Percentiles rank a stretch among this genome's conserved stretches.
phyloP scores from a whole-genome alignment of 2,113 vertebrate species.

The Paratilapia polleni region DNA sequence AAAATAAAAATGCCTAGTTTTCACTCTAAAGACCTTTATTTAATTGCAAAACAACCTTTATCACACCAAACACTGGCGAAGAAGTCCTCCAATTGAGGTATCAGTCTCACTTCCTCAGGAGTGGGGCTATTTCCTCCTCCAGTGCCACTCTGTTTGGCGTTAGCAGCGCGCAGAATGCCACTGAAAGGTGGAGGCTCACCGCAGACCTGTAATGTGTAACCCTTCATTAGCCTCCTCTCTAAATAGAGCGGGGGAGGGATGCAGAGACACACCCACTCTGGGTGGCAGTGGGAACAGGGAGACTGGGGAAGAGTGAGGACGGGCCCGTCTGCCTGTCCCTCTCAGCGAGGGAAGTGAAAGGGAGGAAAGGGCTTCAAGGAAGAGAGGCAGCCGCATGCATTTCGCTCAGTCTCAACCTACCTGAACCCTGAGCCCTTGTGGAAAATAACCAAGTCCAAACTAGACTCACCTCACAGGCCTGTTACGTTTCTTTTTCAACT shows the following conservation, averaged over 20 bases:
- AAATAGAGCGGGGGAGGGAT: background rate
- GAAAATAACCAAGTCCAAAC: background rate
- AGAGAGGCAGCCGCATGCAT: background rate
- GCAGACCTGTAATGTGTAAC: background rate
- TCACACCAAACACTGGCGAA: background rate
- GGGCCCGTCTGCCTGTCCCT: background rate
- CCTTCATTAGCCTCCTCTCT: background rate
- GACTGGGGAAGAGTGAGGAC: background rate
- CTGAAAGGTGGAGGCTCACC: background rate
- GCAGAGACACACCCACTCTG: background rate
- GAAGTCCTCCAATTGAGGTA: background rate
- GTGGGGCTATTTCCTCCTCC: background rate
- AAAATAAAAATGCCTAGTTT: too few relatives aligned
- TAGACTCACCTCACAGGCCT: background rate
- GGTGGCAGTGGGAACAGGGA: background rate
- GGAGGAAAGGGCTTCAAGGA: background rate
- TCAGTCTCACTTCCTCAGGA: fast-evolving
- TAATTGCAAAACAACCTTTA: background rate
- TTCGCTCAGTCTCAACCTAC: fast-evolving
- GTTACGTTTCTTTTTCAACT: background rate
- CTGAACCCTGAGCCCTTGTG: background rate
- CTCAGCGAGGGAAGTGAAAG: background rate
- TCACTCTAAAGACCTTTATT: background rate
- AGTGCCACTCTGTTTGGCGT: background rate
- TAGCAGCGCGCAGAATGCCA: background rate